phyloP scores from a whole-genome alignment of 2,113 vertebrate species.

The Ellobius talpinus region DNA sequence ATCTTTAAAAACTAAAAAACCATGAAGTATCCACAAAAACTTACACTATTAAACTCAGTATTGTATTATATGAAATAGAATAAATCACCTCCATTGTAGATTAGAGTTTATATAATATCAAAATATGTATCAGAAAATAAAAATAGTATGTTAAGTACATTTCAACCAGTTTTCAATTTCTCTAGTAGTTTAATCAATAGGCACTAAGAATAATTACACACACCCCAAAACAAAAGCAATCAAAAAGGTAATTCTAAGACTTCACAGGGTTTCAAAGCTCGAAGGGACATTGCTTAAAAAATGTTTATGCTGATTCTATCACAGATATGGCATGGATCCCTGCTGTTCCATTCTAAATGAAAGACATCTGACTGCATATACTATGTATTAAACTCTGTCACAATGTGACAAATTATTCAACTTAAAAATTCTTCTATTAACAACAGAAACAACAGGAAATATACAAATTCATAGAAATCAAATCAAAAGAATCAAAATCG shows the following conservation, averaged over 20 bases:
- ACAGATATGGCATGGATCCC: background rate
- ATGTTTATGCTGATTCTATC: background rate
- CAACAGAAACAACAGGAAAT: background rate
- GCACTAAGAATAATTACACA: conserved; percentile 17
- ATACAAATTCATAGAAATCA: background rate
- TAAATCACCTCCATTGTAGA: conserved; percentile 49
- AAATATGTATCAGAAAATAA: background rate
- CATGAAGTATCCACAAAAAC: background rate
- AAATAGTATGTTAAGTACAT: conserved; percentile 22
- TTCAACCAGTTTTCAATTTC: background rate
- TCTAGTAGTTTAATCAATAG: conserved; percentile 33
- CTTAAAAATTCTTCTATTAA: background rate
- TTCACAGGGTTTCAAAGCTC: conserved; percentile 29
- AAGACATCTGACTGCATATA: background rate
- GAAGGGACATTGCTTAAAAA: conserved; percentile 24
- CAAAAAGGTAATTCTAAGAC: background rate
- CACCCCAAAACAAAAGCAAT: background rate
- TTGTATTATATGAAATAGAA: conserved; percentile 50
- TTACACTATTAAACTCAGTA: conserved; percentile 22
- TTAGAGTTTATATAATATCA: conserved; percentile 53
- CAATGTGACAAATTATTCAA: background rate
- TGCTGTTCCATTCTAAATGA: background rate
- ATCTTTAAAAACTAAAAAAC: conserved; percentile 24
- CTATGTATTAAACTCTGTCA: conserved; percentile 31
- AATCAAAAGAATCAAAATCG: background rate